Conservation (phyloP, 2,797 vertebrate genomes). For the Nasua narica region DNA sequence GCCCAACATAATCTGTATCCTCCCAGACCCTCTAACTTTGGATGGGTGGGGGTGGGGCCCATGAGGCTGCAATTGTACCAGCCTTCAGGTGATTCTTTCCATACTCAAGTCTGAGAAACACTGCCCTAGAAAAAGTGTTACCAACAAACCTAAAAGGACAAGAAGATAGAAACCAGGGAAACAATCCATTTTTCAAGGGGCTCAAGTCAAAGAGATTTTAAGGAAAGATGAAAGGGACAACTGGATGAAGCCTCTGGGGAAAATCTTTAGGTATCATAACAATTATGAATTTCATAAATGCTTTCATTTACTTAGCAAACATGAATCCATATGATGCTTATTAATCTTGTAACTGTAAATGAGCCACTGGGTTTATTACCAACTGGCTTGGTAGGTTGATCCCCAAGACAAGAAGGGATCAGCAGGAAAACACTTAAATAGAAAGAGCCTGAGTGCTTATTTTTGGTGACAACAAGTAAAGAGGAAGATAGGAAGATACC, state of each 20-base stretch:
- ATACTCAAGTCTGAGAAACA: background rate
- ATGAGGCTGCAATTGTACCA: background rate
- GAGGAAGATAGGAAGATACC: background rate
- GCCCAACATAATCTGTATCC: background rate
- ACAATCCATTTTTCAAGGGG: background rate
- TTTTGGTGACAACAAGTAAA: background rate
- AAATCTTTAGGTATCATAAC: background rate
- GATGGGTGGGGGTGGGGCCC: rapidly evolving
- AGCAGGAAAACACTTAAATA: background rate
- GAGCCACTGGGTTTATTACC: slow-evolving; percentile 27
- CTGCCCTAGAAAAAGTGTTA: background rate
- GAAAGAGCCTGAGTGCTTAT: background rate
- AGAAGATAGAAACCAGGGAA: background rate
- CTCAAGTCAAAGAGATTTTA: background rate
- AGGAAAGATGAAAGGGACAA: background rate
- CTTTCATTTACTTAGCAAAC: background rate
- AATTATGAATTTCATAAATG: background rate
- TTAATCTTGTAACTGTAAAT: slow-evolving; percentile 27
- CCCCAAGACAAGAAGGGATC: slow-evolving; percentile 25
- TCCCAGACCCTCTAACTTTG: background rate
- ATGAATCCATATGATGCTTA: slow-evolving; percentile 3
- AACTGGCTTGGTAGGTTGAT: background rate
- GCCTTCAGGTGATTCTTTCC: background rate
- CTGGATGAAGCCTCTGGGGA: background rate
- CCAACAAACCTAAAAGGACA: background rate